A percentile compares a stretch with the other conserved stretches of the same genome.
These are phyloP conservation scores for Artibeus lituratus DNA, from an alignment of 2,797 vertebrate genomes.

Conservation along the genomic window DNA sequence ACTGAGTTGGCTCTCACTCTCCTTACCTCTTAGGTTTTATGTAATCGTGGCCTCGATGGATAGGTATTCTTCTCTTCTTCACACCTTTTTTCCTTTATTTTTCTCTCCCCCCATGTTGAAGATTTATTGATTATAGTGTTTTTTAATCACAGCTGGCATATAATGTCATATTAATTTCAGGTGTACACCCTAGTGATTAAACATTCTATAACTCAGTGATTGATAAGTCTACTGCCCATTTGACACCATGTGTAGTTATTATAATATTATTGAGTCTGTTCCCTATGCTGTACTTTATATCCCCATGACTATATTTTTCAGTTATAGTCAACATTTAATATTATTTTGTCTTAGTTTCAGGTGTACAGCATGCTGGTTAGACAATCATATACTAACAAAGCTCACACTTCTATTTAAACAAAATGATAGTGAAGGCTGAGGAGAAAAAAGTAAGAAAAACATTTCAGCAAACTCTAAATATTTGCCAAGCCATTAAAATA, in stretches of 20 bases:
- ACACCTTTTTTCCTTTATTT: not conserved
- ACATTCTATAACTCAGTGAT: not conserved
- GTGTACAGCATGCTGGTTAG: not conserved
- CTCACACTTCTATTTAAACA: not conserved
- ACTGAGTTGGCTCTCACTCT: too few relatives aligned
- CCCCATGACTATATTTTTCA: not conserved
- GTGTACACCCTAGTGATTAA: not conserved
- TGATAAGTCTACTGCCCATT: not conserved
- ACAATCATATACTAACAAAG: not conserved
- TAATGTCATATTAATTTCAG: not conserved
- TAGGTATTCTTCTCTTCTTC: not conserved
- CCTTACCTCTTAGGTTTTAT: not conserved
- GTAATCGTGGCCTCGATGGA: not conserved
- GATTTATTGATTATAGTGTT: not conserved
- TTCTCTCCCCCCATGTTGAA: not conserved
- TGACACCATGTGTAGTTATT: not conserved
- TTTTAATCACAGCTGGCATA: not conserved
- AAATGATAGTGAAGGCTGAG: not conserved
- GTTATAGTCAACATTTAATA: not conserved
- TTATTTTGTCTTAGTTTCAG: not conserved
- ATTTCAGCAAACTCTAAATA: conserved; percentile 1
- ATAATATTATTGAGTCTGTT: not conserved
- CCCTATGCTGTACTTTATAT: not conserved
- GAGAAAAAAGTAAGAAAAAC: not conserved
- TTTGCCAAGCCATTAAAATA: not conserved